Base-by-base conservation (phyloP, 2,888 invertebrate genomes). In the Phymatocera aterrima region DNA sequence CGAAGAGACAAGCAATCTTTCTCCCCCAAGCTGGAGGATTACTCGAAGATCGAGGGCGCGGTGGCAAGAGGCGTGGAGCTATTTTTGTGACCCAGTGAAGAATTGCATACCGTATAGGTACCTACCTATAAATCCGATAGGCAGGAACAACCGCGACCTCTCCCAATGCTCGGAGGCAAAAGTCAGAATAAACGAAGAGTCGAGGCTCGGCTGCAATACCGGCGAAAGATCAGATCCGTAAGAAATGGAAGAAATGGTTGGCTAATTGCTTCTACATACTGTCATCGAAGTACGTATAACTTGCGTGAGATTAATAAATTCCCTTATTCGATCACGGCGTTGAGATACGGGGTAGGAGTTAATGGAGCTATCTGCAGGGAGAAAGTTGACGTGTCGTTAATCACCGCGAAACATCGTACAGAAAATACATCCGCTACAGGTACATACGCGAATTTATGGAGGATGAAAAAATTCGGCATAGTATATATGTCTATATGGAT, bases 131-230 rank as follows among this genome's bases (percentile, higher is more conserved):
- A 40, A 15, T 40, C n/a, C 46, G 31, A 46, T 51, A 72, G n/a
- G n/a, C n/a, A n/a, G 51, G 51, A 34, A 34, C 12, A 31, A 31
- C 15, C 80, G 65, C 81, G 80, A 82, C 80, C 82, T 82, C 80
- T 82, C 65, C 57, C 64, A 78, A 80, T 77, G 81, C 80, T 82
- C 65, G 79, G 18, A 77, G 80, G 75, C 74, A 77, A 68, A 60
- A 61, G 77, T 78, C 15, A 43, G 10, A 15, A 24, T 46, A 68
- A 2, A 28, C 0, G 31, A 60, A 10, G 24, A 43, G 46, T 21
- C 24, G 24, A 68, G 68, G 68, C 43, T 21, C 6, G 21, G 28
- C 4, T 15, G 31, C 15, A 46, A 61, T 46, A 43, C 78, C 79
- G 78, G 80, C 64, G 68, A 78, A 79, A 77, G 70, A 78, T 81